These are phyloP conservation scores for Kryptolebias ocellatus DNA, from an alignment of 2,797 vertebrate genomes.

Conservation along the genomic window DNA sequence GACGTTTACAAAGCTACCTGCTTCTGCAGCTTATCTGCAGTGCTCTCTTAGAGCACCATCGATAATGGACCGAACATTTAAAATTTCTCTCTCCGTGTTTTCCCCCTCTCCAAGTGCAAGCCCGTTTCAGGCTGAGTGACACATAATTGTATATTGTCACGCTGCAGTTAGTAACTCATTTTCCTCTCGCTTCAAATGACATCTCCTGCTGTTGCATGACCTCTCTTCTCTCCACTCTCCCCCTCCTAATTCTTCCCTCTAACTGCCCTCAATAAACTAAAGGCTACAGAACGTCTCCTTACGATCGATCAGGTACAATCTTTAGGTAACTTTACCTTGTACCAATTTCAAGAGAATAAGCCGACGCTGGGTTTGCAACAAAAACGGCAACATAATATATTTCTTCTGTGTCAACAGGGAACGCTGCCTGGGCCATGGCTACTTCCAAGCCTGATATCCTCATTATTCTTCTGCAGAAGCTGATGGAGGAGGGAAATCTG, in stretches of 20 bases:
- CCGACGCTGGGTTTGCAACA: constrained; percentile 21
- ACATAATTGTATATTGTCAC: constrained; percentile 46
- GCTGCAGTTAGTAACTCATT: constrained; percentile 31
- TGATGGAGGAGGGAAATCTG: constrained; percentile 98
- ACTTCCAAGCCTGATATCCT: constrained; percentile 99
- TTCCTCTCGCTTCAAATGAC: constrained; percentile 43
- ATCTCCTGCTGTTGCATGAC: constrained; percentile 56
- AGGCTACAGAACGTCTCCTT: constrained; percentile 89
- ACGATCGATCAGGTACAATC: constrained; percentile 90
- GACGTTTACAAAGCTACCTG: constrained; percentile 58
- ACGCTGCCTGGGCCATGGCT: constrained; percentile 99
- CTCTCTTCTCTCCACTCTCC: constrained; percentile 69
- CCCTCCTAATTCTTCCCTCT: constrained; percentile 68
- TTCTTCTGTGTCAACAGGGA: constrained; percentile 80
- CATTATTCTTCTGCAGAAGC: constrained; percentile 97
- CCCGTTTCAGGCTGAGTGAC: constrained; percentile 36
- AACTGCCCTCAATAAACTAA: constrained; percentile 83
- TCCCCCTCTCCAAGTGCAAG: constrained; percentile 29
- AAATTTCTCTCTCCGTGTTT: constrained; percentile 27
- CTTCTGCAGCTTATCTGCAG: constrained; percentile 55
- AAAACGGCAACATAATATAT: constrained; percentile 21
- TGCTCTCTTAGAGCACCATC: constrained; percentile 30
- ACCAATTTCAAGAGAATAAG: constrained; percentile 72
- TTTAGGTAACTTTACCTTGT: constrained; percentile 87
- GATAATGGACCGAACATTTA: constrained; percentile 21